These are phyloP conservation scores for Copidosoma aretas DNA, from an alignment of 2,888 invertebrate species.

Conservation along the genomic window DNA sequence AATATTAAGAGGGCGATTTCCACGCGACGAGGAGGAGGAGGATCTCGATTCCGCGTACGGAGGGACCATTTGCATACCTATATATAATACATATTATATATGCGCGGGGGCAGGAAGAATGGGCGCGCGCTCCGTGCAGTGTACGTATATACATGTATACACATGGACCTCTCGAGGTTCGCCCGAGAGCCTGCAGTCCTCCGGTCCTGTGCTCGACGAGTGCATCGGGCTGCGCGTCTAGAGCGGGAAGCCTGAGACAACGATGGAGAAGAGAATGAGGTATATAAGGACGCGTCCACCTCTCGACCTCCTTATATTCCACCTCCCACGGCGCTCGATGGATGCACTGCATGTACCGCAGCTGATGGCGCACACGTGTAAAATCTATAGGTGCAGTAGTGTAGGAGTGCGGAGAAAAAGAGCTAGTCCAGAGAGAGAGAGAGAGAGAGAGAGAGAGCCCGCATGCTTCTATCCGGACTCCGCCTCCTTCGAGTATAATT, in stretches of 20 bases:
- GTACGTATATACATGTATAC: no score
- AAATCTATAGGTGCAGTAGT: no score
- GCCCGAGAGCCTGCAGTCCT: no score
- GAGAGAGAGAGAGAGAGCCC: no score
- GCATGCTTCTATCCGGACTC: background rate
- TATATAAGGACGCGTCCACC: background rate
- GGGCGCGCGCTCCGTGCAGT: background rate
- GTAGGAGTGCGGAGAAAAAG: background rate
- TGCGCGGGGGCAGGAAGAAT: slow-evolving; percentile 2
- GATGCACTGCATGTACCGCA: background rate
- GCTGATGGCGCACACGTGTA: background rate
- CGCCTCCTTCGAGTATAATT: background rate
- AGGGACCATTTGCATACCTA: slow-evolving; percentile 23
- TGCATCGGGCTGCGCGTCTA: no score
- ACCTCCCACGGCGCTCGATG: background rate
- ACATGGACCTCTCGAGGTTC: no score
- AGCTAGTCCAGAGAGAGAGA: no score
- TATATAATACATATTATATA: no score
- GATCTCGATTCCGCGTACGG: background rate
- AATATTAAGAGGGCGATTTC: slow-evolving; percentile 4
- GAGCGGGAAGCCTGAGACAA: background rate
- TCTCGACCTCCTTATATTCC: background rate
- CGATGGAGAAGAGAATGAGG: no score
- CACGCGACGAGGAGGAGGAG: no score
- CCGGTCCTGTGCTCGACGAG: no score